Base-by-base conservation (phyloP, 2,797 vertebrate species). In the Cottoperca gobio region DNA sequence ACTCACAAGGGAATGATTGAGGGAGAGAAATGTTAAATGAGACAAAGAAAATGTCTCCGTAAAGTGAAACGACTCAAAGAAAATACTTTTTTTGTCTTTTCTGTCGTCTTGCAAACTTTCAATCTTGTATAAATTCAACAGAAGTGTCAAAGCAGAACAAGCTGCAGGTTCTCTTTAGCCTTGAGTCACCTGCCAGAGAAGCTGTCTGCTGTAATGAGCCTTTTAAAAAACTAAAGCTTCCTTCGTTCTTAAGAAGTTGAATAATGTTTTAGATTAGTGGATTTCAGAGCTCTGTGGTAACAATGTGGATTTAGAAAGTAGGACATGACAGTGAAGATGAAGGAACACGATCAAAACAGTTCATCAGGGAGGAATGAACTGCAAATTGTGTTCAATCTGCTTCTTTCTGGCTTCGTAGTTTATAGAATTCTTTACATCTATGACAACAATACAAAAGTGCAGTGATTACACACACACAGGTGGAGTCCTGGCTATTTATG, bases 121-220 rank as follows among this genome's bases (percentile, higher is more conserved):
- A 55, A 16, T 17, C 9, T 16, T 0, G n/a, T 21, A 14, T 10
- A 64, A 73, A 53, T 66, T 39, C 6, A 39, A 54, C 17, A 26
- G 12, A 42, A 61, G 40, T 12, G 39, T 76, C 39, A 66, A 26
- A 59, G 39, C 19, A 28, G 66, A 70, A 54, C 12, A 48, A 55
- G 58, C 68, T 39, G 67, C 71, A 69, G 12, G 49, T 21, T 58
- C 50, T 50, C 39, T 73, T 42, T 16, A 65, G 57, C 17, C 68
- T 73, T 9, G 10, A 74, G 42, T 60, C 65, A 73, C 81, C 70
- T 55, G n/a, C 2, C 26, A 28, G 21, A 70, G 76, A 80, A 79
- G 64, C 68, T n/a, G 19, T 60, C 21, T 23, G 55, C 28, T 48
- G 53, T 71, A 76, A 71, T 17, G 49, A 82, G 71, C 35, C 39